These are phyloP conservation scores for Clarias batrachus DNA, from an alignment of 2,113 vertebrate species.

Conservation along the genomic window DNA sequence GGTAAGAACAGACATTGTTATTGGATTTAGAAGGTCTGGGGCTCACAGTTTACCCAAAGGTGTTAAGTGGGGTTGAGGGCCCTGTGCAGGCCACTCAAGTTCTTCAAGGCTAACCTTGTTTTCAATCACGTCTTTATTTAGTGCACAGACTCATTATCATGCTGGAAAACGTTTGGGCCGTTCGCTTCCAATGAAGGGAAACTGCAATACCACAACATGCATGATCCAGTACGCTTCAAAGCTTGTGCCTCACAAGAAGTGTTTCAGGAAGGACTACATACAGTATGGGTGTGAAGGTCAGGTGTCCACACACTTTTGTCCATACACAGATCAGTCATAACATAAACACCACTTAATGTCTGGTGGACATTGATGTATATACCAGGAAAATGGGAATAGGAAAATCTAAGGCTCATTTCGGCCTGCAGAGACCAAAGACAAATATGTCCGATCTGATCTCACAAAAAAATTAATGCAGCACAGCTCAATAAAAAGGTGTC, in stretches of 20 bases:
- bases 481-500: too few species aligned
- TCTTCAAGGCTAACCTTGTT: background rate
- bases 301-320: background rate
- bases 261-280: background rate
- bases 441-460: too few species aligned
- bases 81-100: background rate
- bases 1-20: background rate
- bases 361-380: too few species aligned
- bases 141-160: background rate
- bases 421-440: too few species aligned
- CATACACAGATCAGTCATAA: too few species aligned
- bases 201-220: background rate
- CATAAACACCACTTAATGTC: too few species aligned
- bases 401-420: too few species aligned
- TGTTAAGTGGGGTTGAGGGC: background rate
- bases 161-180: background rate
- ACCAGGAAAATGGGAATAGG: too few species aligned
- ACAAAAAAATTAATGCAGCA: too few species aligned
- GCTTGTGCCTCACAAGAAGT: background rate
- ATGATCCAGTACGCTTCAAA: too few species aligned
- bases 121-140: background rate
- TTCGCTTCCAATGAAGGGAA: background rate
- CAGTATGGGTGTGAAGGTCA: background rate
- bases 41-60: background rate
- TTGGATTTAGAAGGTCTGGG: background rate